These are phyloP conservation scores for Passer domesticus DNA, from an alignment of 2,113 vertebrate species.

Conservation along the genomic window DNA sequence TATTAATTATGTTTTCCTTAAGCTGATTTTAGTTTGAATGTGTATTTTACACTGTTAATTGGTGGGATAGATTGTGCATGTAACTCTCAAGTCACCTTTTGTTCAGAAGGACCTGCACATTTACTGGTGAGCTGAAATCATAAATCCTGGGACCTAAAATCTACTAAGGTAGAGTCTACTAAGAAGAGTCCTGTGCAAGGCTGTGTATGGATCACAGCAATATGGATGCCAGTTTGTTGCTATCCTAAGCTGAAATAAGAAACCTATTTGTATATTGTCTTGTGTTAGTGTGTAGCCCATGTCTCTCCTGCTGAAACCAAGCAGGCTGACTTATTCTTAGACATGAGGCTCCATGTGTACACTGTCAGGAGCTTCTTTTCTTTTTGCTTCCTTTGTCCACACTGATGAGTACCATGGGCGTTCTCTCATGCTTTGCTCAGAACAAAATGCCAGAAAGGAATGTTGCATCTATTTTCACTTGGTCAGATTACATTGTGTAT, in stretches of 20 bases:
- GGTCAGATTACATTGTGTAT: not conserved
- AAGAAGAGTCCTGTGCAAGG: not conserved
- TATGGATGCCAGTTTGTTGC: not conserved
- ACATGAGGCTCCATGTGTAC: not conserved
- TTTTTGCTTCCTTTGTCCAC: not conserved
- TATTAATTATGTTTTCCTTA: not conserved
- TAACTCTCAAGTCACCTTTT: not conserved
- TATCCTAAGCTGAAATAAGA: not conserved
- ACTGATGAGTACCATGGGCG: fast-evolving
- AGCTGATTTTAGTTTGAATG: not conserved
- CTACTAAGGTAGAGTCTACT: not conserved
- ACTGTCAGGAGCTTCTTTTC: not conserved
- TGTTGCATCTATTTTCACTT: not conserved
- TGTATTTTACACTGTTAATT: not conserved
- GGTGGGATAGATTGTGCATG: not conserved
- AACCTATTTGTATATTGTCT: not conserved
- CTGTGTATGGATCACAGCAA: not conserved
- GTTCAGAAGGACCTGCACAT: not conserved
- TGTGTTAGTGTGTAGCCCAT: not conserved
- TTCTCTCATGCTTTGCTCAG: not conserved
- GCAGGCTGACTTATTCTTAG: not conserved
- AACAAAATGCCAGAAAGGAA: not conserved
- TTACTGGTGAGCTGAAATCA: not conserved
- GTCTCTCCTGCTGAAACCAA: not conserved
- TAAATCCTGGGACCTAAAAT: not conserved